phyloP scores from a whole-genome alignment of 1,140 invertebrate genomes.

The Rhagoletis zephyria region DNA sequence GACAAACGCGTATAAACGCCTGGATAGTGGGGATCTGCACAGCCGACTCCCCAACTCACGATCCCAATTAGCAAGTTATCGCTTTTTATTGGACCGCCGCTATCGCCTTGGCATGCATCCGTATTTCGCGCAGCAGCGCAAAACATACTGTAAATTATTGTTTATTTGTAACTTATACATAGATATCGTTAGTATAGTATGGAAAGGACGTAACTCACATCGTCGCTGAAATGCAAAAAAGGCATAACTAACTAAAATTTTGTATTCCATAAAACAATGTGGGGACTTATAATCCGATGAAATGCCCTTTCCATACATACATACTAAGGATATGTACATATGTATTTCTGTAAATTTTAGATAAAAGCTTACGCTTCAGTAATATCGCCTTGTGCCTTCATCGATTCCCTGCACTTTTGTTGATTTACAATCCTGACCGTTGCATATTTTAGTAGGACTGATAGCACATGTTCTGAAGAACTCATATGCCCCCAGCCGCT shows the following conservation, averaged over 20 bases:
- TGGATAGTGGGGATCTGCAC: constrained; percentile 76
- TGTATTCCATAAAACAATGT: too few species aligned
- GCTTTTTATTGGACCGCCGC: constrained; percentile 74
- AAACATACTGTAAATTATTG: constrained; percentile 71
- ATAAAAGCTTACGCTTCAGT: constrained; percentile 66
- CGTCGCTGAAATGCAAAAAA: too few species aligned
- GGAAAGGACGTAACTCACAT: too few species aligned
- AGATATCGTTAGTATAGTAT: too few species aligned
- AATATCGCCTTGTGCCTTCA: constrained; percentile 65
- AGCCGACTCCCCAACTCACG: constrained; percentile 80
- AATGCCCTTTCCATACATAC: too few species aligned
- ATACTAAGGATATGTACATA: constrained; percentile 25
- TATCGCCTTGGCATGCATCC: constrained; percentile 74
- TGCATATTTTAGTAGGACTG: constrained; percentile 65
- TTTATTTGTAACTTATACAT: too few species aligned
- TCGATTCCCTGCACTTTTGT: constrained; percentile 61
- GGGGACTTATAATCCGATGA: too few species aligned
- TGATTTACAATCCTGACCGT: constrained; percentile 68
- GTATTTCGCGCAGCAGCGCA: constrained; percentile 73
- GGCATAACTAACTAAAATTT: too few species aligned
- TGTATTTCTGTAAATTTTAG: neutral
- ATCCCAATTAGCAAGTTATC: constrained; percentile 75
- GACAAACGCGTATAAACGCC: constrained; percentile 79
- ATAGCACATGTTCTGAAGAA: constrained; percentile 63
- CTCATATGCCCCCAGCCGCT: constrained; percentile 72